Evolutionary conservation across 1,140 invertebrate species (phyloP), one percentile per base, ranked within the genome.

Genomic region (Calycopis cecrops): DNA sequence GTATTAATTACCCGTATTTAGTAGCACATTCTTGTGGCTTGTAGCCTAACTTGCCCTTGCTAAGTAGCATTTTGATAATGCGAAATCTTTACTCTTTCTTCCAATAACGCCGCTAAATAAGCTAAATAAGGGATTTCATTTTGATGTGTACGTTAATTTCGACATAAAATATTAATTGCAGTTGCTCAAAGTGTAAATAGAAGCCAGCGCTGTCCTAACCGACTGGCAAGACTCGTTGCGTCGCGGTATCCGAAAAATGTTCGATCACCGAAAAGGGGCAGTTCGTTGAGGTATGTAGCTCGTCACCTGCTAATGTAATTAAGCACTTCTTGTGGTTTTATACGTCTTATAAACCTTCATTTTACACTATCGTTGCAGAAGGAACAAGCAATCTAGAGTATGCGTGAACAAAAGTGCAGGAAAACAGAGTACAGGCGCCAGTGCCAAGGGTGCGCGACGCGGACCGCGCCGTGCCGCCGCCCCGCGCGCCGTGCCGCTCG

Each of bases 241-340:
- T 73, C 83, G 21, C 72, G 87, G 0, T 86, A 85, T 59, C 69
- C 79, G 3, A 88, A 88, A 62, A 79, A 79, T 35, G 57, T 67
- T 11, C 73, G 82, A 10, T 68, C 77, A 9, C 76, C 81, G 48
- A 84, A 84, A 59, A 57, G 80, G 48, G 79, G 76, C n/a, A 44
- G 16, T 17, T 62, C 72, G 0, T 51, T 76, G 8, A 74, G 82
- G 80, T 85, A 61, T 47, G 33, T 48, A 7, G 28, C 12, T 4
- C 49, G 42, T 40, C 40, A 48, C 18, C n/a, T n/a, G n/a, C n/a
- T n/a, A n/a, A n/a, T n/a, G n/a, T n/a, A n/a, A n/a, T n/a, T n/a
- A n/a, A n/a, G n/a, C n/a, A n/a, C n/a, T n/a, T n/a, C n/a, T n/a
- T n/a, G n/a, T n/a, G n/a, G n/a, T n/a, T n/a, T n/a, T n/a, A n/a